phyloP scores from a whole-genome alignment of 23 tunicate species.

The Ascidia mentula region DNA sequence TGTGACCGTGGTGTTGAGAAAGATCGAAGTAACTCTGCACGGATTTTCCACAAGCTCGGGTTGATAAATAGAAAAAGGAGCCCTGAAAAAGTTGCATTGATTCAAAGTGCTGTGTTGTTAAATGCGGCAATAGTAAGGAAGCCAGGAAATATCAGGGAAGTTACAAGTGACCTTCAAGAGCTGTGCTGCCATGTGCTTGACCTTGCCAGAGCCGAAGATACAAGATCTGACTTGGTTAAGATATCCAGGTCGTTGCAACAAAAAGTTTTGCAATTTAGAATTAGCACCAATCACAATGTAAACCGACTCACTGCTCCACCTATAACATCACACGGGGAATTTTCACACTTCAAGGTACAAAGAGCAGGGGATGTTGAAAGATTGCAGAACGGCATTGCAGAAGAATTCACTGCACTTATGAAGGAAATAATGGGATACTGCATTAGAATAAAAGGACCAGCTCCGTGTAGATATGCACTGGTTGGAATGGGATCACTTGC shows the following conservation, averaged over 20 bases:
- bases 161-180: not conserved
- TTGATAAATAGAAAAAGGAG: not conserved
- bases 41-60: not conserved
- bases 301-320: not conserved
- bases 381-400: conserved; percentile 22
- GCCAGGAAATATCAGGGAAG: not conserved
- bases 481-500: conserved; percentile 53
- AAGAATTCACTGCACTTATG: conserved; percentile 31
- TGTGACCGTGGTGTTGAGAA: not conserved
- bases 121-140: not conserved
- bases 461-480: conserved; percentile 52
- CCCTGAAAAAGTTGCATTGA: not conserved
- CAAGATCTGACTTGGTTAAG: not conserved
- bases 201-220: not conserved
- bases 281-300: not conserved
- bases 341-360: not conserved
- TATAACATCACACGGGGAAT: not conserved
- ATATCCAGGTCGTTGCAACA: not conserved
- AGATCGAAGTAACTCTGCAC: not conserved
- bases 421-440: conserved; percentile 20
- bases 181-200: not conserved
- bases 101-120: not conserved
- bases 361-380: not conserved
- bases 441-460: conserved; percentile 30
- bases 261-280: not conserved